Conservation (phyloP, 2,888 invertebrate genomes). For the Dichetophora obliterata region DNA sequence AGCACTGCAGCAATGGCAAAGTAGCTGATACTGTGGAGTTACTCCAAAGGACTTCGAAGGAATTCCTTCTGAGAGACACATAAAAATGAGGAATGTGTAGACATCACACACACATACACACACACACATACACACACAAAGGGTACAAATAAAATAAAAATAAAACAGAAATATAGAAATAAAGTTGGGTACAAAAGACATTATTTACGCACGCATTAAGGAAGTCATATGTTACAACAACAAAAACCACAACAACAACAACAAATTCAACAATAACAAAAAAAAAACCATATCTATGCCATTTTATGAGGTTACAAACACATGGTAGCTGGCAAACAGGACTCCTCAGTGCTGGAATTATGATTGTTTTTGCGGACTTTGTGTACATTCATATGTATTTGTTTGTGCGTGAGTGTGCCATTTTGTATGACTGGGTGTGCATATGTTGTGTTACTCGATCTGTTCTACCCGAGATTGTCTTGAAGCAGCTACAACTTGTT, state of each 20-base stretch:
- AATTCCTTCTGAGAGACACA: background rate
- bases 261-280: background rate
- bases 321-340: background rate
- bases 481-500: conserved; percentile 29
- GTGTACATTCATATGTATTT: background rate
- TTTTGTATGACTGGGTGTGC: background rate
- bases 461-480: background rate
- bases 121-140: background rate
- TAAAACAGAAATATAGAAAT: background rate
- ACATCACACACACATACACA: background rate
- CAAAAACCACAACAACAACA: too few relatives aligned
- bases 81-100: background rate
- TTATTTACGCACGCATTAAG: conserved; percentile 22
- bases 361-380: conserved; percentile 25
- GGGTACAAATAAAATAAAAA: background rate
- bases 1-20: background rate
- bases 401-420: background rate
- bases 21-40: background rate
- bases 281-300: background rate
- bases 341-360: conserved; percentile 25
- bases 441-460: background rate
- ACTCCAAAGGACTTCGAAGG: too few relatives aligned
- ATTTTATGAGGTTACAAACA: conserved; percentile 4
- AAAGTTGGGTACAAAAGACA: background rate
- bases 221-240: conserved; percentile 32